These are phyloP conservation scores for Mormyrus hasselquistii DNA, from an alignment of 2,797 vertebrate species.

Conservation along the genomic window DNA sequence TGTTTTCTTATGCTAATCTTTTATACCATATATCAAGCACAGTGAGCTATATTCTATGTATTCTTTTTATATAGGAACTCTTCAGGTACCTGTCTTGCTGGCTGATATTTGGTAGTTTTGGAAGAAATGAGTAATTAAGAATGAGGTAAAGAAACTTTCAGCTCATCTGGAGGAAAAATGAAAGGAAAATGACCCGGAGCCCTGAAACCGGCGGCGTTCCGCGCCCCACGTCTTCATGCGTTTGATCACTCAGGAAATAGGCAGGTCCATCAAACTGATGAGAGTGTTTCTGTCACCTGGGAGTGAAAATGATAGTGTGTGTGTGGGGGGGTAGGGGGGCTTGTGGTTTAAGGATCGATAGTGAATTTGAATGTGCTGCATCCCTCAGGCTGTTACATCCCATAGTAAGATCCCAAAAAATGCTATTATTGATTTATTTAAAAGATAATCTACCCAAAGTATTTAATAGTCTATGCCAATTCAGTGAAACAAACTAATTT, in stretches of 20 bases:
- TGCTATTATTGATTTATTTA: not conserved
- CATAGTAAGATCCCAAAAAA: not conserved
- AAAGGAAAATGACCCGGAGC: not conserved
- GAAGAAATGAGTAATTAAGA: not conserved
- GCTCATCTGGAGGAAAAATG: not conserved
- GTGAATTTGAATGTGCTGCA: not conserved
- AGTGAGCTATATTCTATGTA: not conserved
- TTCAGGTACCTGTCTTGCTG: not conserved
- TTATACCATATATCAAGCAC: not conserved
- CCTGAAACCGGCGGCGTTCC: not conserved
- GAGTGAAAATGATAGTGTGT: not conserved
- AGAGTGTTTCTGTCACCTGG: not conserved
- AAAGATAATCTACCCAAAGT: not conserved
- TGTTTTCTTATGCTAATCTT: not conserved
- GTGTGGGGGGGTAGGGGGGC: not conserved
- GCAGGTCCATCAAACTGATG: not conserved
- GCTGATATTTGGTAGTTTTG: not conserved
- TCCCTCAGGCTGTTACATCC: not conserved
- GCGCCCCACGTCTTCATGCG: not conserved
- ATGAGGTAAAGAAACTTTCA: not conserved
- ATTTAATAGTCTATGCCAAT: not conserved
- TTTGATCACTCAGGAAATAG: not conserved
- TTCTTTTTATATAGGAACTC: not conserved
- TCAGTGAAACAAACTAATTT: not conserved
- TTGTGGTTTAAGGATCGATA: constrained; percentile 28